Evolutionary conservation across 2,797 vertebrate genomes (phyloP).

Genomic region (Spatula versicolor): DNA sequence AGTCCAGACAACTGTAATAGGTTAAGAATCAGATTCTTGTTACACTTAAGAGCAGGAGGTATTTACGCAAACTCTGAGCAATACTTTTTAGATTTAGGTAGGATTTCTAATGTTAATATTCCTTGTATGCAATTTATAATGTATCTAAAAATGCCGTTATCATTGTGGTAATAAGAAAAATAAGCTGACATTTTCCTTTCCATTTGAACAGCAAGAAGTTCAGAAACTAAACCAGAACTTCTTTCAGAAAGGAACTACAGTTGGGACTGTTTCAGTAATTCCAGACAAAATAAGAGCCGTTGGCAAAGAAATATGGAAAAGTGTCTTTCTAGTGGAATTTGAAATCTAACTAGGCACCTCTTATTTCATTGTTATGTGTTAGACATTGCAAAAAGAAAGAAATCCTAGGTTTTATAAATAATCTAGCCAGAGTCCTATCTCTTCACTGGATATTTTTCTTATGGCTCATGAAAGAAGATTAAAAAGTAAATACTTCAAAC

Average conservation of each 20-base stretch:
- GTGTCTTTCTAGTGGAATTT: background rate
- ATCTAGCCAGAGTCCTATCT: background rate
- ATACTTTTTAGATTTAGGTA: background rate
- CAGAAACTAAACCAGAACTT: background rate
- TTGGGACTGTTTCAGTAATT: background rate
- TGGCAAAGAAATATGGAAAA: background rate
- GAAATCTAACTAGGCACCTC: background rate
- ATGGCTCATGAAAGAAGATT: background rate
- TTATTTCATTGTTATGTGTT: background rate
- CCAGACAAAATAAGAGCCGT: background rate
- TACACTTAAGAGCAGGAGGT: accelerated
- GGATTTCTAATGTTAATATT: background rate
- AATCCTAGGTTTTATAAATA: background rate
- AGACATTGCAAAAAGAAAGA: background rate
- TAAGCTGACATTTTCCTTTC: background rate
- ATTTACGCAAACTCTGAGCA: background rate
- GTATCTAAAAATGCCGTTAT: background rate
- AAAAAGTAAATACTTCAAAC: background rate
- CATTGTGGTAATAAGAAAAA: background rate
- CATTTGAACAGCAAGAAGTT: background rate
- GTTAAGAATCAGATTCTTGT: background rate
- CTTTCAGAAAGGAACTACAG: background rate
- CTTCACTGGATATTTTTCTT: background rate
- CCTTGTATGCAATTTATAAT: background rate
- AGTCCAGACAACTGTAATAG: background rate